Evolutionary conservation across 2,888 invertebrate species (phyloP).

Genomic region (Tolmerus cingulatus): DNA sequence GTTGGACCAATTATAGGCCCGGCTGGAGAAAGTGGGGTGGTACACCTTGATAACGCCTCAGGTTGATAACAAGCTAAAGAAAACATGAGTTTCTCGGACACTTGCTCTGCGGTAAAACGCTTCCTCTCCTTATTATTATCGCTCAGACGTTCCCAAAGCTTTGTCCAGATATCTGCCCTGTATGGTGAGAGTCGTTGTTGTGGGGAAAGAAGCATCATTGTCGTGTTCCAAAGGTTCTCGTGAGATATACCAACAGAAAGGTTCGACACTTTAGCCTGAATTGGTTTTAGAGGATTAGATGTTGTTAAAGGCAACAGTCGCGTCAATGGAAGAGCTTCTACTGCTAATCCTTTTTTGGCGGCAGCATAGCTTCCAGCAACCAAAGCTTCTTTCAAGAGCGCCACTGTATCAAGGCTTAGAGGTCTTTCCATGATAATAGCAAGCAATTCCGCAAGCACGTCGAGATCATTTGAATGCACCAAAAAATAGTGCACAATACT

Average conservation of each 20-base stretch:
- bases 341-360: constrained; percentile 75
- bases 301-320: constrained; percentile 77
- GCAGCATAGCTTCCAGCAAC: constrained; percentile 77
- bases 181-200: constrained; percentile 85
- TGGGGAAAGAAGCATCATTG: constrained; percentile 83
- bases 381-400: constrained; percentile 80
- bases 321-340: constrained; percentile 75
- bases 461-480: constrained; percentile 78
- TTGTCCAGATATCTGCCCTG: constrained; percentile 83
- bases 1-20: constrained; percentile 66
- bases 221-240: constrained; percentile 81
- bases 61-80: constrained; percentile 86
- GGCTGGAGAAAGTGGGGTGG: constrained; percentile 83
- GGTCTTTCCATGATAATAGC: constrained; percentile 70
- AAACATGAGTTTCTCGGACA: constrained; percentile 79
- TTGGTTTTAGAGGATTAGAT: constrained; percentile 58
- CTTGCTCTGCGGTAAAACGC: constrained; percentile 73
- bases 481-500: constrained; percentile 85
- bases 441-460: constrained; percentile 76
- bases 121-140: constrained; percentile 69
- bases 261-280: constrained; percentile 62
- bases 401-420: constrained; percentile 67
- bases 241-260: constrained; percentile 73
- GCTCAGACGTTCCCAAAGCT: constrained; percentile 77
- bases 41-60: constrained; percentile 84